phyloP scores from a whole-genome alignment of 1,140 invertebrate genomes.

The Spodoptera frugiperda region DNA sequence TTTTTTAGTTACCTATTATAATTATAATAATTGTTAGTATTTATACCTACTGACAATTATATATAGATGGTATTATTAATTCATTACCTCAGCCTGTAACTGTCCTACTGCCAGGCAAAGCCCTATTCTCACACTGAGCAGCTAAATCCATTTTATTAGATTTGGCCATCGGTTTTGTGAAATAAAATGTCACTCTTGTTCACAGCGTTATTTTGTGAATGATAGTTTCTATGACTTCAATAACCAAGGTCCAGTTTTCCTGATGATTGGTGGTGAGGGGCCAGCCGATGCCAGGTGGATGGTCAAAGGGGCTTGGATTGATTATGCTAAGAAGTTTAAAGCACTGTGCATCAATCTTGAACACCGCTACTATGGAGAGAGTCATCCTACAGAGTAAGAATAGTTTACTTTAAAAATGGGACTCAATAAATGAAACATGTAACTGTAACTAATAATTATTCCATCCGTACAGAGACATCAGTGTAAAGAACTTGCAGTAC shows the following conservation, averaged over 20 bases:
- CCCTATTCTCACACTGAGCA: too few relatives aligned
- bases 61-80: too few relatives aligned
- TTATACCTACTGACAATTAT: too few relatives aligned
- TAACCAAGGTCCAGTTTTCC: conserved; percentile 92
- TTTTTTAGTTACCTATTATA: too few relatives aligned
- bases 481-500: conserved; percentile 92
- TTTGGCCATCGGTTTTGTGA: too few relatives aligned
- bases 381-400: conserved; percentile 90
- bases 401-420: conserved; percentile 1
- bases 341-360: conserved; percentile 95
- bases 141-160: too few relatives aligned
- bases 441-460: neutral
- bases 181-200: neutral
- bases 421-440: neutral
- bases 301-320: conserved; percentile 93
- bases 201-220: conserved; percentile 93
- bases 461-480: conserved; percentile 88
- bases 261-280: conserved; percentile 96
- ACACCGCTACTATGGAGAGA: conserved; percentile 97
- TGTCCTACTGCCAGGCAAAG: too few relatives aligned
- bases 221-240: conserved; percentile 89
- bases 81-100: too few relatives aligned
- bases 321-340: conserved; percentile 92
- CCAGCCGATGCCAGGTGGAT: conserved; percentile 92
- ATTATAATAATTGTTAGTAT: too few relatives aligned